phyloP scores from a whole-genome alignment of 1,140 invertebrate genomes.

The Amyelois transitella region DNA sequence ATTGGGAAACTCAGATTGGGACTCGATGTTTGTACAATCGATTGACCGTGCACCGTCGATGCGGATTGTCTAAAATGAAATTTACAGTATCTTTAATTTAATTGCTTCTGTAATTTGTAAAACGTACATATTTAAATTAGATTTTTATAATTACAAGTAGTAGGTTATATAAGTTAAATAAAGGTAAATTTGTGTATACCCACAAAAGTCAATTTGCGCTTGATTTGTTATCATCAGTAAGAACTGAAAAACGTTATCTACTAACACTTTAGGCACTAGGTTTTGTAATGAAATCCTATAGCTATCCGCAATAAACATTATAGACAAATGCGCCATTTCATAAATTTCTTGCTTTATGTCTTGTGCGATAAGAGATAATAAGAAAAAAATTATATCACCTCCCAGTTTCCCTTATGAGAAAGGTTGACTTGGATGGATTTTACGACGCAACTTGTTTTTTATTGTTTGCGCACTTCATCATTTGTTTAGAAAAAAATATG shows the following conservation, averaged over 20 bases:
- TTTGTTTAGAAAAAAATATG: conserved; percentile 25
- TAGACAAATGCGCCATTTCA: background rate
- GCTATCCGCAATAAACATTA: background rate
- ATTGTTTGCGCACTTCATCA: conserved; percentile 15
- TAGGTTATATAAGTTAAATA: too few relatives aligned
- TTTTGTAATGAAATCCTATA: background rate
- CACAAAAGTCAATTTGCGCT: too few relatives aligned
- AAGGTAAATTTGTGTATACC: too few relatives aligned
- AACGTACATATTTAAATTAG: too few relatives aligned
- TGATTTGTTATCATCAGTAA: too few relatives aligned
- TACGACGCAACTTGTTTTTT: background rate
- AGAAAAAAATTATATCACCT: background rate
- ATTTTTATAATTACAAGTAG: too few relatives aligned
- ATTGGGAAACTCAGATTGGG: conserved; percentile 44
- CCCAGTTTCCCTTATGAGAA: background rate
- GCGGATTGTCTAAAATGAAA: background rate
- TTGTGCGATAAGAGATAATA: conserved; percentile 1
- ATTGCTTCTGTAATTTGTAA: too few relatives aligned
- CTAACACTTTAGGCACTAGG: too few relatives aligned
- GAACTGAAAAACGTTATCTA: too few relatives aligned
- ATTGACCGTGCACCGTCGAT: conserved; percentile 23
- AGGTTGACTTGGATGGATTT: background rate
- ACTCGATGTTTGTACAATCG: conserved; percentile 46
- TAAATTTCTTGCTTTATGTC: background rate
- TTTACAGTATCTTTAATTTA: background rate